phyloP scores from a whole-genome alignment of 2,888 invertebrate species.

The Belgica antarctica region DNA sequence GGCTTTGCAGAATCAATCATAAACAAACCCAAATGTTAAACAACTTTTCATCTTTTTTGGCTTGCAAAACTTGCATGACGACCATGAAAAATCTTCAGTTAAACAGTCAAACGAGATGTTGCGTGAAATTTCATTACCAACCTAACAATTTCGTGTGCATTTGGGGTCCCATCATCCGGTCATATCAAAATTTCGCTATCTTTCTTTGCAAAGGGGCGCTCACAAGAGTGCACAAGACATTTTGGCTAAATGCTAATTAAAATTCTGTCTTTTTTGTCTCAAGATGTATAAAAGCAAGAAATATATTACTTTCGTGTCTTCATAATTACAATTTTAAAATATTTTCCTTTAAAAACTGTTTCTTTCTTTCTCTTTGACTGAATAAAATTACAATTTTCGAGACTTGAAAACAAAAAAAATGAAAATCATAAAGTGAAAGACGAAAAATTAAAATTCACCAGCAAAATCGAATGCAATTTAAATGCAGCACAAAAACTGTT shows the following conservation, averaged over 20 bases:
- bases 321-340: conserved; percentile 21
- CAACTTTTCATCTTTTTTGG: no score
- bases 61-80: no score
- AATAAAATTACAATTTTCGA: background rate
- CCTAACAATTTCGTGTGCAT: conserved; percentile 1
- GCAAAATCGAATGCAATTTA: background rate
- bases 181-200: conserved; percentile 5
- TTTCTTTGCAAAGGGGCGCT: background rate
- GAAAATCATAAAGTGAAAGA: background rate
- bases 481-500: background rate
- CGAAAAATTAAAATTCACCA: background rate
- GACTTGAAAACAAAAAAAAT: background rate
- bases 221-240: background rate
- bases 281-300: no score
- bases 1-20: no score
- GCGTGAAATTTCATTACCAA: conserved; percentile 13
- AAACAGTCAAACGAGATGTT: conserved; percentile 12
- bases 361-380: conserved; percentile 23
- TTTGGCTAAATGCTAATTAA: conserved; percentile 24
- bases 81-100: background rate
- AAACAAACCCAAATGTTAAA: no score
- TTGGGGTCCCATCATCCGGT: conserved; percentile 8
- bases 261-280: background rate
- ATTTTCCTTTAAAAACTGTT: background rate
- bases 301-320: no score